Evolutionary conservation across 2,113 vertebrate species (phyloP), one percentile per base, ranked within the genome.

Genomic region (Dromas ardeola): DNA sequence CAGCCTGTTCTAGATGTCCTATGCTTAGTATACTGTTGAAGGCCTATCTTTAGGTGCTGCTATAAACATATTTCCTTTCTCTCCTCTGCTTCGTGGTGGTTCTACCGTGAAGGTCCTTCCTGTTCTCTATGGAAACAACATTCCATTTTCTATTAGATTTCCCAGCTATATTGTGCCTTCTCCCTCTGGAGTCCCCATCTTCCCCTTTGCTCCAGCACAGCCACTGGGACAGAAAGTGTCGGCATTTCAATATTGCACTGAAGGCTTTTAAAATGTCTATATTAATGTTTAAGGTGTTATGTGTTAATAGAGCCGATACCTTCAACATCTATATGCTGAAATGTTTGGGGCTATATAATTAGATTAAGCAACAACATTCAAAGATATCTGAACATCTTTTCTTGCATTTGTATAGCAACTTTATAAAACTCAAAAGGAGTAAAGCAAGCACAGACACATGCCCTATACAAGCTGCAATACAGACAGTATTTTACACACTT

Each of bases 381-480:
- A 95, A 76, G 53, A 92, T 95, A 93, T 5, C 73, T 95, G 86
- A 93, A 92, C 86, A 96, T 92, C 36, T 95, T 92, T 92, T 93
- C 95, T 95, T 85, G 88, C 95, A 90, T 94, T 96, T 63, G 78
- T 86, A 55, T 95, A 97, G 95, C 85, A 89, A 95, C n/a, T 95
- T 95, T 85, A 96, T 94, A 87, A 95, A 95, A 96, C 92, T 95
- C 70, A 50, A 36, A 95, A 92, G 55, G 94, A 81, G 73, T 91
- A 95, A 97, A 95, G 88, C 93, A 95, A 97, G 95, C 96, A 96
- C 86, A 97, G 97, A 94, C 84, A 96, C 78, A 96, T 95, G 93
- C 91, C 95, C 97, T 96, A 91, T 80, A 97, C 96, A 97, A 96
- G 95, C 94, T 95, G 94, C 93, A 88, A 85, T 97, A 97, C 94